A percentile compares a stretch with the other conserved stretches of the same genome.
These are phyloP conservation scores for Drosophila villosipedis DNA, from an alignment of 2,888 invertebrate species.

Conservation along the genomic window DNA sequence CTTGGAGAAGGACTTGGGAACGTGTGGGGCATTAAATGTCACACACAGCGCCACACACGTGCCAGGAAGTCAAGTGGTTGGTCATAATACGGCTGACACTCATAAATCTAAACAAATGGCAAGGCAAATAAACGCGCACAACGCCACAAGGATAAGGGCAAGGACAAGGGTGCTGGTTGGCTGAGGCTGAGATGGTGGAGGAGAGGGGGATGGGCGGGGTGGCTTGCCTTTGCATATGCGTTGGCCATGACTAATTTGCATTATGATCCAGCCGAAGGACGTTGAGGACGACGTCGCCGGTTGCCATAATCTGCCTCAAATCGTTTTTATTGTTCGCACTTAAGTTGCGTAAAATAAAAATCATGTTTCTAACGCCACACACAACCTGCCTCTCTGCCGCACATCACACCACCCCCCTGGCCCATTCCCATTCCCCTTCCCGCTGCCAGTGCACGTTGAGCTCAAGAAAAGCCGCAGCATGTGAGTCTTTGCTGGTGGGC, in stretches of 20 bases:
- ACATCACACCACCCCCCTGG: background rate
- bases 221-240: constrained; percentile 69
- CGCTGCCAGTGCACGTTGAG: constrained; percentile 10
- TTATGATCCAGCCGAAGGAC: constrained; percentile 62
- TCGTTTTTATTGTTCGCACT: constrained; percentile 84
- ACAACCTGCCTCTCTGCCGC: constrained; percentile 3
- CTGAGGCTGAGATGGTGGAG: background rate
- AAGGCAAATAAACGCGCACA: constrained; percentile 60
- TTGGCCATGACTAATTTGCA: constrained; percentile 81
- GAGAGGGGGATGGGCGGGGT: background rate
- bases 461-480: constrained; percentile 57
- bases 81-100: constrained; percentile 78
- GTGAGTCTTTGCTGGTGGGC: constrained; percentile 53
- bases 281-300: constrained; percentile 49
- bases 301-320: constrained; percentile 78
- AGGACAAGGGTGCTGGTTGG: background rate
- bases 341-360: constrained; percentile 85
- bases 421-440: background rate
- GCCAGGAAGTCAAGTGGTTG: constrained; percentile 82
- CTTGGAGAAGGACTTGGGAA: constrained; percentile 21
- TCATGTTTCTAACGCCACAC: constrained; percentile 82
- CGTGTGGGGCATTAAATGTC: constrained; percentile 74
- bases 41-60: constrained; percentile 67
- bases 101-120: constrained; percentile 79
- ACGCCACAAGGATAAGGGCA: constrained; percentile 1